Base-by-base conservation (phyloP, 2,888 invertebrate species). In the Oxycera nigricornis region DNA sequence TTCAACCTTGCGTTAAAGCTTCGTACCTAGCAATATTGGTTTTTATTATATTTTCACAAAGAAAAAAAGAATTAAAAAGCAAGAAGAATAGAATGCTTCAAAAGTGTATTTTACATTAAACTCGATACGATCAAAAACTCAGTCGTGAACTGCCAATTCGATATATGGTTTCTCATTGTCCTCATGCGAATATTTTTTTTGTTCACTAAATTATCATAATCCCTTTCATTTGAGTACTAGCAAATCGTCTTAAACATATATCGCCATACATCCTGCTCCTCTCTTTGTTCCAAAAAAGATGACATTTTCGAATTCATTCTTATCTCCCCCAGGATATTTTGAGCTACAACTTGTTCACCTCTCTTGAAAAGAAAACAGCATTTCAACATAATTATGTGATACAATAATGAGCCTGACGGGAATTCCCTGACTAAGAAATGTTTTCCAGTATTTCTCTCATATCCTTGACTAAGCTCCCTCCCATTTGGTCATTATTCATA, bases 371-470 rank as follows among this genome's bases (percentile, higher is more conserved):
- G n/a, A 28, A 46, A 46, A 65, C n/a, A 65, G 24, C 65, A 41
- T 65, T 65, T 24, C 22, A n/a, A 65, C 65, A 39, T 65, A 65
- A 65, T 65, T 65, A 65, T 31, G 39, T 22, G 22, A 65, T 22
- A 65, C 65, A 65, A 17, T 65, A 65, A 65, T 65, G 65, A 65
- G 35, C 22, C 65, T 1, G 14, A 39, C n/a, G 65, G 65, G 65
- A 65, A 24, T 65, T 65, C 22, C 39, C 3, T 11, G 20, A 35
- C 22, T 35, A 65, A 65, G 11, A 41, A 26, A 41, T 41, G 24
- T 39, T 41, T 41, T 41, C 24, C 39, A 41, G 61, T 14, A 14
- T 35, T 24, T 22, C 26, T 62, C 41, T n/a, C 14, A 14, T 30
- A 14, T 59, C 14, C 59, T 24, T 7, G 55, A 7, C 26, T 14